Conservation (phyloP, 1,140 invertebrate species). For the Lucilia sericata region DNA sequence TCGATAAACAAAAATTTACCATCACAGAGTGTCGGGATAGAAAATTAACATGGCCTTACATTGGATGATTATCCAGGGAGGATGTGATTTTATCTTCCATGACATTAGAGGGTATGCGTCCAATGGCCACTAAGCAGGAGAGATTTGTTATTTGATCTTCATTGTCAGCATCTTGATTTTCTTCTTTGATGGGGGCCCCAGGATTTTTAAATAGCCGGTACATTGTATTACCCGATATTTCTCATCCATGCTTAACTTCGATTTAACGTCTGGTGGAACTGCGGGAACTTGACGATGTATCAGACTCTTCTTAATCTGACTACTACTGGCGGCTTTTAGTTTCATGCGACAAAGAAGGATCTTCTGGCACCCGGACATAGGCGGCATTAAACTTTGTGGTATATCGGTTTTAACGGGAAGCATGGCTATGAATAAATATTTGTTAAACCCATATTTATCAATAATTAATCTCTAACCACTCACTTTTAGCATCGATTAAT, state of each 20-base stretch:
- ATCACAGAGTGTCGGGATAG: conserved; percentile 89
- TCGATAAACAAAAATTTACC: conserved; percentile 98
- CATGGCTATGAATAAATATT: conserved; percentile 76
- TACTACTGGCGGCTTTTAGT: conserved; percentile 72
- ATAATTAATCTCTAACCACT: conserved; percentile 60
- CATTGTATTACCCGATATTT: conserved; percentile 88
- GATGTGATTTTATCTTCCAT: conserved; percentile 62
- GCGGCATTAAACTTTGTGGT: conserved; percentile 77
- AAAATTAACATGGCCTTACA: conserved; percentile 75
- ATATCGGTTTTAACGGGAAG: conserved; percentile 90
- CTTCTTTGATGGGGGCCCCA: conserved; percentile 86
- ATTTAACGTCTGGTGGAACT: conserved; percentile 76
- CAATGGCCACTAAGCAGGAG: conserved; percentile 88
- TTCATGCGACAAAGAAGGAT: conserved; percentile 95
- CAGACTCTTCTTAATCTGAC: conserved; percentile 80
- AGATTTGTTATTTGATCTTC: conserved; percentile 82
- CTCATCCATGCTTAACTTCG: conserved; percentile 75
- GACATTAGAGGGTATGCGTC: conserved; percentile 76
- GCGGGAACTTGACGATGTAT: conserved; percentile 74
- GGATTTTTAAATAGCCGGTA: conserved; percentile 91
- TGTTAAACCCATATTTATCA: background rate
- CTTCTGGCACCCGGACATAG: conserved; percentile 89
- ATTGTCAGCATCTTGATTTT: conserved; percentile 74
- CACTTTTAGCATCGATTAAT: conserved; percentile 94
- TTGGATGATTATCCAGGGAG: conserved; percentile 67